A percentile compares a stretch with the other conserved stretches of the same genome.
Evolutionary conservation across 1,140 invertebrate genomes (phyloP).

Genomic region (Anastatus disparis): DNA sequence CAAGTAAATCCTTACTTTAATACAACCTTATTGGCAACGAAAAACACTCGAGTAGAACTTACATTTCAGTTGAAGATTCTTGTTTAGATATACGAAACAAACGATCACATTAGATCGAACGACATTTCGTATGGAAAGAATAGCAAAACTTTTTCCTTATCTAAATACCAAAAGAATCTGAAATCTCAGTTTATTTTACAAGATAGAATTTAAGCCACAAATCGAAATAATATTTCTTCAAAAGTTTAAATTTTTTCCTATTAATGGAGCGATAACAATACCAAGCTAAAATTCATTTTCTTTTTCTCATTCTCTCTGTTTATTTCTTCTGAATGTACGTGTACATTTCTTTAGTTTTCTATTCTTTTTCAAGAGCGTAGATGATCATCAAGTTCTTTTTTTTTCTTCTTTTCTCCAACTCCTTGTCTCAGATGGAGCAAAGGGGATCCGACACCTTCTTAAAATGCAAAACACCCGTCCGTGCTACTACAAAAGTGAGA

Average conservation of each 20-base stretch:
- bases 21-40: neutral
- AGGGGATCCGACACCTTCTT: slow-evolving; percentile 62
- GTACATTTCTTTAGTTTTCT: slow-evolving; percentile 7
- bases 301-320: neutral
- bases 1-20: no score
- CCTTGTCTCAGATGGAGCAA: slow-evolving; percentile 50
- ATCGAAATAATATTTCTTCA: slow-evolving; percentile 23
- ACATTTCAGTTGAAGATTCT: slow-evolving; percentile 31
- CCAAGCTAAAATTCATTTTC: slow-evolving; percentile 7
- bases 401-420: slow-evolving; percentile 23
- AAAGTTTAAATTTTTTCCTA: neutral
- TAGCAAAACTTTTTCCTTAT: neutral
- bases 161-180: slow-evolving; percentile 5
- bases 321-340: neutral
- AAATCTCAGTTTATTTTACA: neutral
- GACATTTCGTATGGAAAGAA: neutral
- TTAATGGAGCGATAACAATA: neutral
- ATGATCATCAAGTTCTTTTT: no score
- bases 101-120: slow-evolving; percentile 22
- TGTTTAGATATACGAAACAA: slow-evolving; percentile 37
- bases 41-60: neutral
- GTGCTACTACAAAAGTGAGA: slow-evolving; percentile 40
- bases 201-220: neutral
- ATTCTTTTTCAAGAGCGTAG: no score
- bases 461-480: slow-evolving; percentile 64